These are phyloP conservation scores for Neodon shergylaensis DNA, from an alignment of 2,113 vertebrate genomes.

Conservation along the genomic window DNA sequence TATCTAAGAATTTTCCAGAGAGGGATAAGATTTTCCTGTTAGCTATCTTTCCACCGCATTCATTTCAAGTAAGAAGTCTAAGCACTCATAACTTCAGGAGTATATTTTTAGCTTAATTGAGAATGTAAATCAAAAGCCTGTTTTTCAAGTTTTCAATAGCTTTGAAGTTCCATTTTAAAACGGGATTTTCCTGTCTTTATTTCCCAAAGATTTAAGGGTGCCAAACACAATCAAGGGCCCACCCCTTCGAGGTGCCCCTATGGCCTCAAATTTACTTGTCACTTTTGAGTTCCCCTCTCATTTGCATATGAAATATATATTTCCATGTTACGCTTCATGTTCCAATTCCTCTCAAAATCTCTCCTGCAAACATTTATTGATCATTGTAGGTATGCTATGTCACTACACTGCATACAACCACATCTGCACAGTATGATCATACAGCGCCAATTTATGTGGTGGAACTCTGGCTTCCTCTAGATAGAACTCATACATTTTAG, in stretches of 20 bases:
- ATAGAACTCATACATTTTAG: neutral
- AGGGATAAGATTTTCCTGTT: neutral
- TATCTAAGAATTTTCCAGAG: neutral
- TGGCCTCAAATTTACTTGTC: neutral
- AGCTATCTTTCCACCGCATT: neutral
- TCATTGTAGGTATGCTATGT: neutral
- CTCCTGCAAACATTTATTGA: neutral
- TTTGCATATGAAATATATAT: neutral
- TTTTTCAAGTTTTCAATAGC: neutral
- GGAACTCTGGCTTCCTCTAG: neutral
- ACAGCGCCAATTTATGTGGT: neutral
- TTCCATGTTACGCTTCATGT: neutral
- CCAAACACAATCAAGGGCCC: neutral
- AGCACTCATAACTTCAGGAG: neutral
- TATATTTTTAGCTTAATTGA: conserved; percentile 24
- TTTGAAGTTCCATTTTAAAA: conserved; percentile 14
- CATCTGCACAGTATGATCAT: neutral
- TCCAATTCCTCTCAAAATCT: neutral
- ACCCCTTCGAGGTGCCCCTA: neutral
- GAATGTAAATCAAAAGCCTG: conserved; percentile 10
- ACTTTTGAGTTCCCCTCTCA: neutral
- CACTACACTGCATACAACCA: neutral
- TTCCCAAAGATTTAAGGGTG: neutral
- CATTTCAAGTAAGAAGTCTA: neutral
- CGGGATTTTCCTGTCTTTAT: neutral